Percentiles rank a stretch among this genome's conserved stretches.
Evolutionary conservation across 2,113 vertebrate genomes (phyloP).

Genomic region (Condylura cristata): DNA sequence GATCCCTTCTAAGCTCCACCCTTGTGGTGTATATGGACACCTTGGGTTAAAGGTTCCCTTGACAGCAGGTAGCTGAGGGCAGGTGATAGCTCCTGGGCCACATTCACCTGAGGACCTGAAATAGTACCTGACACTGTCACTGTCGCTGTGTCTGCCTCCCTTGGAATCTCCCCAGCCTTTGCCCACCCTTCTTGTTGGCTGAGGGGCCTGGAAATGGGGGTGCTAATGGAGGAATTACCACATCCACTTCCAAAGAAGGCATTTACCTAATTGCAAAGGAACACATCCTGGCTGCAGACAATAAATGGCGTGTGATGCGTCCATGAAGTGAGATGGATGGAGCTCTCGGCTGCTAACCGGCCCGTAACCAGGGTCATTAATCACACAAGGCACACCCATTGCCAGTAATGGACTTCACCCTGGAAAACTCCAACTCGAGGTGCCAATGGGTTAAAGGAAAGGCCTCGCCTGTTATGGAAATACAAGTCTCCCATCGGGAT

Average conservation of each 20-base stretch:
- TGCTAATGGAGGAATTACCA: constrained; percentile 55
- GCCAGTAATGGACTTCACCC: constrained; percentile 78
- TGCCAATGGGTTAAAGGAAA: constrained; percentile 68
- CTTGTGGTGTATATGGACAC: neutral
- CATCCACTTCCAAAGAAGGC: constrained; percentile 38
- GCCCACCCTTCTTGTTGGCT: neutral
- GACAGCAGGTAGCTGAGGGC: neutral
- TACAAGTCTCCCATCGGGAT: constrained; percentile 62
- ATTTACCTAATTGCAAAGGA: constrained; percentile 82
- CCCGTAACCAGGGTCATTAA: constrained; percentile 84
- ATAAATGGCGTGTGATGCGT: constrained; percentile 71
- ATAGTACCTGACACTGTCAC: neutral
- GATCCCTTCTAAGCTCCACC: too few relatives aligned
- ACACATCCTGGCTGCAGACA: constrained; percentile 72
- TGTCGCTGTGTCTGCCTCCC: neutral
- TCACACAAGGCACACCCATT: constrained; percentile 77
- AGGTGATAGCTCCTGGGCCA: neutral
- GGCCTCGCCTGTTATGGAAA: constrained; percentile 64
- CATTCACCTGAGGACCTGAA: neutral
- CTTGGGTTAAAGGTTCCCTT: neutral
- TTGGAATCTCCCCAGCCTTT: neutral
- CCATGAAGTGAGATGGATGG: constrained; percentile 85
- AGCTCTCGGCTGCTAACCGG: constrained; percentile 80
- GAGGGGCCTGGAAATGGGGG: neutral
- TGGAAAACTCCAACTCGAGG: constrained; percentile 71